Evolutionary conservation across 2,113 vertebrate species (phyloP).

Genomic region (Haemorhous mexicanus): DNA sequence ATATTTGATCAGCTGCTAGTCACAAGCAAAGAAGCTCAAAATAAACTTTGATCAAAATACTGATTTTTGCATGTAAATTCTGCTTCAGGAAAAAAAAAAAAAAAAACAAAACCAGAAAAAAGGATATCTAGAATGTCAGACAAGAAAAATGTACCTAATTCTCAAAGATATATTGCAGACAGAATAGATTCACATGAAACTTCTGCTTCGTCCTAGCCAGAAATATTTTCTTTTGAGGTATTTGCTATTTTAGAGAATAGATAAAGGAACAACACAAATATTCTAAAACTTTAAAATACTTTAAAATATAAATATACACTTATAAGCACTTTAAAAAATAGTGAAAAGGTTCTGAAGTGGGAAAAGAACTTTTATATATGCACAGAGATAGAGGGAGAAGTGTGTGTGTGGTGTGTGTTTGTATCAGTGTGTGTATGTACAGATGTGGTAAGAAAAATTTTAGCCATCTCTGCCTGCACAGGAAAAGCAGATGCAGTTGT

Average conservation of each 20-base stretch:
- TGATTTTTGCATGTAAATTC: background rate
- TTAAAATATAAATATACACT: too few species aligned
- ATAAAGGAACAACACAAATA: background rate
- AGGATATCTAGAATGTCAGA: background rate
- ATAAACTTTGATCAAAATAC: background rate
- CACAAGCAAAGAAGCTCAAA: background rate
- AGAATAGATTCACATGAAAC: background rate
- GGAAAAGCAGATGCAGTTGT: background rate
- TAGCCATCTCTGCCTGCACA: background rate
- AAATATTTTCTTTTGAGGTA: background rate
- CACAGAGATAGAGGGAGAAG: background rate
- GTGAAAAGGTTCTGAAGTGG: background rate
- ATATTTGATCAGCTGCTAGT: background rate
- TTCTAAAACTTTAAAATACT: background rate
- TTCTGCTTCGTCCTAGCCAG: background rate
- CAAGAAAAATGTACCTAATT: background rate
- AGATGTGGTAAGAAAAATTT: background rate
- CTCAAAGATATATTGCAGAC: background rate
- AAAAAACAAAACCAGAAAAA: background rate
- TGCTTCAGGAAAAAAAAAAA: background rate
- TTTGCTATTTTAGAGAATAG: background rate
- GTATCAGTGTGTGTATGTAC: background rate
- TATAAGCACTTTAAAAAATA: background rate
- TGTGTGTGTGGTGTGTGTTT: background rate
- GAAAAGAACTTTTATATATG: background rate